Base-by-base conservation (phyloP, 2,113 vertebrate species). In the Ammodytes dubius region DNA sequence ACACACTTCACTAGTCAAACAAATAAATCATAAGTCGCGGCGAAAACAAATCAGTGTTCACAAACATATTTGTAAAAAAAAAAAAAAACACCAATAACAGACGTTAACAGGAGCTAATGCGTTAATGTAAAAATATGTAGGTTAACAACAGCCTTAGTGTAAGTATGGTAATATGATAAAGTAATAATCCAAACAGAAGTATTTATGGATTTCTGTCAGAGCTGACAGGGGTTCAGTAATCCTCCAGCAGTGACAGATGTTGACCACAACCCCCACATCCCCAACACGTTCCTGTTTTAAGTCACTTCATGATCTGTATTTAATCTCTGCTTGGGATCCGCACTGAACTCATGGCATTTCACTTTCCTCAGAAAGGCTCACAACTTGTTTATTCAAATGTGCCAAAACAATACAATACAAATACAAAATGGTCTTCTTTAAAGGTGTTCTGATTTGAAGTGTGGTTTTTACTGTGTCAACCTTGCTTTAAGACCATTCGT, bases 61-160 rank as follows among this genome's bases (percentile, higher is more conserved):
- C 7, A 52, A 61, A 58, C 75, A 70, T 47, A 12, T 0, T 13
- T n/a, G 5, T 13, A 58, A 63, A 45, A 12, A 59, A 40, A 15
- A 6, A 70, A 53, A 68, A 54, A 75, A 64, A 5, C 39, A 45
- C 0, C 7, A n/a, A 13, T 5, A 64, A 73, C 67, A 70, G 15
- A 4, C 1, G 71, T 11, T 15, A 60, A 56, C 57, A 52, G 59
- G 1, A 72, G 60, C 37, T 87, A 74, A 87, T 54, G 70, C 65
- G 1, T 40, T 82, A 27, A 85, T 81, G 88, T 82, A 13, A 3
- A 3, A 67, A 74, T 78, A 91, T 89, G 82, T 92, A 86, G 91
- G 91, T 87, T 92, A 91, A 89, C 87, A 85, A 40, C 83, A 19
- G 83, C 39, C 81, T 92, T 87, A 89, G 4, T 79, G 75, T 87